Conservation (phyloP, 2,113 vertebrate genomes). For the Pelvicachromis taeniatus region DNA sequence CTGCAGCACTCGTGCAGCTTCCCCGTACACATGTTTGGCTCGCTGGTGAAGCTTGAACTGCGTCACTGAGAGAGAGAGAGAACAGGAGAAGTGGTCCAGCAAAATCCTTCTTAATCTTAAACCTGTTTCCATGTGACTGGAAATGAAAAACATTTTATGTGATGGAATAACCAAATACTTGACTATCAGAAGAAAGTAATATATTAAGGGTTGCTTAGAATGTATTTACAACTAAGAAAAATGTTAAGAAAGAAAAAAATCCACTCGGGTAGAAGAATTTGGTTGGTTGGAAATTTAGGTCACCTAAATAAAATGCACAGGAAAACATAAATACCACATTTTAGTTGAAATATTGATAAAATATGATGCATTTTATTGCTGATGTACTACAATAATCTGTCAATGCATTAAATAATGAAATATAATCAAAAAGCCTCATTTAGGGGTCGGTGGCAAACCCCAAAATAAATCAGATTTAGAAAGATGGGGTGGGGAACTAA, state of each 20-base stretch:
- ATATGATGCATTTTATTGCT: background rate
- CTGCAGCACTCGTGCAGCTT: slow-evolving; percentile 85
- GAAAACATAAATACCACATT: background rate
- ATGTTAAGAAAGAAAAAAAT: background rate
- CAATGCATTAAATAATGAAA: background rate
- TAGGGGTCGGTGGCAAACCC: background rate
- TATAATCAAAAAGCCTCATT: background rate
- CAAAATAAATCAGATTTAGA: background rate
- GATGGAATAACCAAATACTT: background rate
- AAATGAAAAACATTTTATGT: background rate
- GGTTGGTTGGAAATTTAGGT: background rate
- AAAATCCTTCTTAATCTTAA: accelerated
- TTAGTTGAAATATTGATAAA: background rate
- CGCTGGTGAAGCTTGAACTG: slow-evolving; percentile 89
- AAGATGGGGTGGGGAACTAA: background rate
- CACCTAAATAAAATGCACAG: background rate
- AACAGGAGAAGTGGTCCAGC: background rate
- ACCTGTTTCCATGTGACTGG: background rate
- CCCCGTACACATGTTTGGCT: slow-evolving; percentile 89
- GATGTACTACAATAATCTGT: background rate
- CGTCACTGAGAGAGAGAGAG: slow-evolving; percentile 68
- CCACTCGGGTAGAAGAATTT: background rate
- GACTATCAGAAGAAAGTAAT: background rate
- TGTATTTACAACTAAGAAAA: background rate
- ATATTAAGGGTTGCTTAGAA: background rate